Evolutionary conservation across 2,113 vertebrate genomes (phyloP).

Genomic region (Sula dactylatra): DNA sequence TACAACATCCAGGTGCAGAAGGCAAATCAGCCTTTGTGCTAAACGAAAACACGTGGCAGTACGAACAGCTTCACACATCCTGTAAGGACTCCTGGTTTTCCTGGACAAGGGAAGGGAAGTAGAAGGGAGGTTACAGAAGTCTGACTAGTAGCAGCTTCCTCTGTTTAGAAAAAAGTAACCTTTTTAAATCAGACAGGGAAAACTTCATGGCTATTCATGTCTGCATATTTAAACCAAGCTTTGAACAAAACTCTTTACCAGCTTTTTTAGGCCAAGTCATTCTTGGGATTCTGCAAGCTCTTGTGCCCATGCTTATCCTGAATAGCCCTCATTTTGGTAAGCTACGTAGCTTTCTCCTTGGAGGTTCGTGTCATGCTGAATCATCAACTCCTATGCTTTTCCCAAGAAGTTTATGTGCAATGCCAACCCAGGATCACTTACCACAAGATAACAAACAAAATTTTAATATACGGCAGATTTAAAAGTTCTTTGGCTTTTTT

Average conservation of each 20-base stretch:
- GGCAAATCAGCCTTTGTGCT: not conserved
- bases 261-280: not conserved
- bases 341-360: not conserved
- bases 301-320: not conserved
- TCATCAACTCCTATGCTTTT: not conserved
- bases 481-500: not conserved
- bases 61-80: not conserved
- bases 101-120: fast-evolving
- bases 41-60: not conserved
- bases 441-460: not conserved
- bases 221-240: not conserved
- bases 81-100: not conserved
- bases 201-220: not conserved
- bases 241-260: not conserved
- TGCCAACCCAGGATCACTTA: not conserved
- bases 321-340: not conserved
- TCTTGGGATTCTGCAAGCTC: not conserved
- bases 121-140: not conserved
- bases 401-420: not conserved
- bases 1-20: not conserved
- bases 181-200: not conserved
- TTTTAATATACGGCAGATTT: not conserved
- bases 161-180: not conserved
- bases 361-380: not conserved
- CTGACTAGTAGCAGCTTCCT: not conserved